Evolutionary conservation across 1,140 invertebrate species (phyloP).

Genomic region (Sitodiplosis mosellana): DNA sequence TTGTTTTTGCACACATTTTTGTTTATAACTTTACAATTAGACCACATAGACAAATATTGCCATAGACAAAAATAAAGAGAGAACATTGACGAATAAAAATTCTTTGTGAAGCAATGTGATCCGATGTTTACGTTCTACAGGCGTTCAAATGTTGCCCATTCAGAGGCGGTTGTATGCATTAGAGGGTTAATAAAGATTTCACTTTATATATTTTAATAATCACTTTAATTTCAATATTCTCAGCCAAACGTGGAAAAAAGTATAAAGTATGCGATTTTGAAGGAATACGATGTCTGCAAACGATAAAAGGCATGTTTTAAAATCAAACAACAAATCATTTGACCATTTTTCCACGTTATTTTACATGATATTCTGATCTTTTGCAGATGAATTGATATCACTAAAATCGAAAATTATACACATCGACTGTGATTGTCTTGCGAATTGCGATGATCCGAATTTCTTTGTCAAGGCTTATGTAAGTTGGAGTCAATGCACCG

Average conservation of each 20-base stretch:
- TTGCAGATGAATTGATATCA: constrained; percentile 26
- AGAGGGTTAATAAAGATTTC: too few relatives aligned
- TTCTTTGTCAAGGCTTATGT: constrained; percentile 33
- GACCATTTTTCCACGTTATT: not conserved
- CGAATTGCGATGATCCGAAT: constrained; percentile 41
- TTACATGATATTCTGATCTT: not conserved
- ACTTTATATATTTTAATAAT: too few relatives aligned
- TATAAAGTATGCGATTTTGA: constrained; percentile 31
- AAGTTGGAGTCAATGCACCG: constrained; percentile 14
- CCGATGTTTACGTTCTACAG: too few relatives aligned
- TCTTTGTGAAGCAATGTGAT: too few relatives aligned
- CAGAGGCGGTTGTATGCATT: too few relatives aligned
- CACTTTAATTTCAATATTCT: not conserved
- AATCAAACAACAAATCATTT: not conserved
- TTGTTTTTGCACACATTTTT: too few relatives aligned
- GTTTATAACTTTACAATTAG: too few relatives aligned
- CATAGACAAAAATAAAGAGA: too few relatives aligned
- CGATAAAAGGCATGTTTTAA: constrained; percentile 32
- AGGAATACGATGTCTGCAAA: constrained; percentile 37
- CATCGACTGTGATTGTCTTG: constrained; percentile 36
- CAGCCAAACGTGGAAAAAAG: constrained; percentile 26
- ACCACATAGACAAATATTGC: too few relatives aligned
- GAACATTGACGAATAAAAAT: too few relatives aligned
- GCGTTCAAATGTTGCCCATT: too few relatives aligned
- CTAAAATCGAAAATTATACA: constrained; percentile 26